Evolutionary conservation across 1,140 invertebrate genomes (phyloP).

Genomic region (Aphelinus atriplicis): DNA sequence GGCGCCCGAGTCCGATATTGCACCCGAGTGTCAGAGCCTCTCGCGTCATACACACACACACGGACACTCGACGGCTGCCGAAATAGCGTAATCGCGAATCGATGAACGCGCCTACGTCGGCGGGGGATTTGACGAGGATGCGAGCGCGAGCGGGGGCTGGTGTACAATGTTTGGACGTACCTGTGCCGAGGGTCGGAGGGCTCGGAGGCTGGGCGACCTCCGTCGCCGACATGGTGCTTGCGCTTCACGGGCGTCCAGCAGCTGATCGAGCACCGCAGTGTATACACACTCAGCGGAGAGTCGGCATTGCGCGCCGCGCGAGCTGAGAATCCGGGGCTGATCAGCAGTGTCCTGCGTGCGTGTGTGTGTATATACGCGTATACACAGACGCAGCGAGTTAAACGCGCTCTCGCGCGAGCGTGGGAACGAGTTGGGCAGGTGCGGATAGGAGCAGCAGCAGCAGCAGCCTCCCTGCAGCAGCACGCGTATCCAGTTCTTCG

Average conservation of each 20-base stretch:
- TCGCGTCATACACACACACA: too few relatives aligned
- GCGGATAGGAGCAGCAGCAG: background rate
- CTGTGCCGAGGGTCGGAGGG: constrained; percentile 10
- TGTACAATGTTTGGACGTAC: background rate
- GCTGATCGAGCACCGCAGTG: background rate
- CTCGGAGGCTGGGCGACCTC: constrained; percentile 24
- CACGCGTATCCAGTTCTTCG: background rate
- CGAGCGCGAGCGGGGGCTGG: too few relatives aligned
- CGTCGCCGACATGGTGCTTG: constrained; percentile 7
- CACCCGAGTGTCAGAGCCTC: too few relatives aligned
- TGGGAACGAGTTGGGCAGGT: background rate
- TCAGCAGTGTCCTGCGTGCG: background rate
- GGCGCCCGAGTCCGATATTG: too few relatives aligned
- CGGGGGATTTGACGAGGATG: too few relatives aligned
- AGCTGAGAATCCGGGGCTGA: too few relatives aligned
- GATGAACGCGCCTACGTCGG: too few relatives aligned
- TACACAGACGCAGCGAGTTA: background rate
- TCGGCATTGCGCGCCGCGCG: too few relatives aligned
- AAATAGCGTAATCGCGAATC: too few relatives aligned
- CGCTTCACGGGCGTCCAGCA: background rate
- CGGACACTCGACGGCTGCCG: too few relatives aligned
- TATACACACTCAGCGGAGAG: too few relatives aligned
- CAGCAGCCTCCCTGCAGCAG: background rate
- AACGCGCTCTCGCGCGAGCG: background rate
- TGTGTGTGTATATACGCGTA: background rate